Conservation (phyloP, 30 jellyfish, hydroid and myxozoan genomes). For the Aurelia coerulea region DNA sequence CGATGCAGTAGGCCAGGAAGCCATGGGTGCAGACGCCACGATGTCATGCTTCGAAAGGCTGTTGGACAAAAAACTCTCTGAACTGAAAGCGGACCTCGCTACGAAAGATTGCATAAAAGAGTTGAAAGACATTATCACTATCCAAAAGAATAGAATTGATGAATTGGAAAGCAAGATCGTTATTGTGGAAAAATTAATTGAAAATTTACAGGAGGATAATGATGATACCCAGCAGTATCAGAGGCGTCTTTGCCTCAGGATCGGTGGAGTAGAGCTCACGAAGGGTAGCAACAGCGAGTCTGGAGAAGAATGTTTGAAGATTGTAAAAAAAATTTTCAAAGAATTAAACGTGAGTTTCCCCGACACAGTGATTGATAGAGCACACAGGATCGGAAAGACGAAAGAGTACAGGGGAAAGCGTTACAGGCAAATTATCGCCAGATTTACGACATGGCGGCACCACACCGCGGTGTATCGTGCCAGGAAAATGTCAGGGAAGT, state of each 20-base stretch:
- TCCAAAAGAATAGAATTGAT: too few species aligned
- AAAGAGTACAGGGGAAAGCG: too few species aligned
- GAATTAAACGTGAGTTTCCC: too few species aligned
- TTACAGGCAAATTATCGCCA: not conserved
- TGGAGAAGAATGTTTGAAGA: too few species aligned
- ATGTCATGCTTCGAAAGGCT: slow-evolving; percentile 5
- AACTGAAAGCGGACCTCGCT: slow-evolving; percentile 7
- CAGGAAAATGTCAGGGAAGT: slow-evolving; percentile 2
- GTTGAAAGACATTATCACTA: too few species aligned
- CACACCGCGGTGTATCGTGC: slow-evolving; percentile 4
- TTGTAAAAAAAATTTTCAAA: too few species aligned
- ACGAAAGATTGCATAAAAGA: slow-evolving; percentile 1
- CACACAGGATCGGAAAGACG: too few species aligned
- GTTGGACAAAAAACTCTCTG: slow-evolving; percentile 4
- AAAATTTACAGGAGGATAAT: not conserved
- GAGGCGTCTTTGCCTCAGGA: not conserved
- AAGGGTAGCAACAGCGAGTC: too few species aligned
- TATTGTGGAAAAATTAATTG: too few species aligned
- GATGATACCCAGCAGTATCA: not conserved
- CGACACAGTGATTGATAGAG: too few species aligned
- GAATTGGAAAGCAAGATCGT: too few species aligned
- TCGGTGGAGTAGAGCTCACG: not conserved
- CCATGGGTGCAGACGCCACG: slow-evolving; percentile 11
- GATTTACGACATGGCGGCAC: slow-evolving; percentile 7
- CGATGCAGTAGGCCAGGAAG: slow-evolving; percentile 8